phyloP scores from a whole-genome alignment of 2,797 vertebrate genomes.

The Ispidina picta region DNA sequence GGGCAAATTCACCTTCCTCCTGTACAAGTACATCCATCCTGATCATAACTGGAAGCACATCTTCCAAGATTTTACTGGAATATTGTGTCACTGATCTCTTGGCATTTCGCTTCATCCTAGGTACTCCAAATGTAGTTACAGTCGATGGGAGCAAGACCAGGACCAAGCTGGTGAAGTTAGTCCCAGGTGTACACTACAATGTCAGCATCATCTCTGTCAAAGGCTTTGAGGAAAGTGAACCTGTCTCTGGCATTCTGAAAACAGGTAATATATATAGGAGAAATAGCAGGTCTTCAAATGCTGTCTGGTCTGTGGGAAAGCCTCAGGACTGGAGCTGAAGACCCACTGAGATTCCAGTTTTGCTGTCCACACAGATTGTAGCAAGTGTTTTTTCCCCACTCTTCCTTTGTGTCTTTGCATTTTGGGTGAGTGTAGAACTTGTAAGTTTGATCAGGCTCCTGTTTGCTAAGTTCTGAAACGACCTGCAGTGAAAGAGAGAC shows the following conservation, averaged over 20 bases:
- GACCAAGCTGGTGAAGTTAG: constrained; percentile 83
- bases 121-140: constrained; percentile 79
- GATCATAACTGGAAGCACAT: not conserved
- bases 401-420: not conserved
- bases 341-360: not conserved
- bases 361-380: not conserved
- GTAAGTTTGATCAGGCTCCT: not conserved
- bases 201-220: constrained; percentile 88
- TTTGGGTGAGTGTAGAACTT: not conserved
- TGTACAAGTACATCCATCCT: not conserved
- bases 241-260: constrained; percentile 85
- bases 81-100: not conserved
- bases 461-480: not conserved
- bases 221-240: constrained; percentile 91
- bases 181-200: constrained; percentile 87
- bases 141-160: constrained; percentile 85
- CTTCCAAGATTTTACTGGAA: not conserved
- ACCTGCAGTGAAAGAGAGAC: not conserved
- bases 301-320: not conserved
- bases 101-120: constrained; percentile 68
- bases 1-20: not conserved
- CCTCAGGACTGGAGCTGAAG: not conserved
- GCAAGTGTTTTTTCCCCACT: not conserved
- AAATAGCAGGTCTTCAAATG: not conserved
- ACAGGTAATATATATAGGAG: constrained; percentile 80